A percentile compares a stretch with the other conserved stretches of the same genome.
Conservation (phyloP, 2,888 invertebrate species). For the Caenorhabditis doughertyi region DNA sequence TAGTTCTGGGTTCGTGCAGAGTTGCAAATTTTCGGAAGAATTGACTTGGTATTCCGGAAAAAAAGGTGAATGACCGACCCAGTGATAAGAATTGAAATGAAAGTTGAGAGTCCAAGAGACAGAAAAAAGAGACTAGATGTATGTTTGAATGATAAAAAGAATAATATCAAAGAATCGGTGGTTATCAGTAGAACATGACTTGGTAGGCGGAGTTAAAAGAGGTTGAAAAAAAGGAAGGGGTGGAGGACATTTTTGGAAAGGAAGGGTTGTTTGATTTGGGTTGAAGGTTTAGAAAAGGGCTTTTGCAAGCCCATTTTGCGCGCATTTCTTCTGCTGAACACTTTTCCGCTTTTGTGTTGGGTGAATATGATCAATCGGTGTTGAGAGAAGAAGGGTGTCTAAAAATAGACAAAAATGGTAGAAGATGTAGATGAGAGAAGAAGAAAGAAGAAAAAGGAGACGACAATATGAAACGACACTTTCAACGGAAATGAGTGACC, state of each 20-base stretch:
- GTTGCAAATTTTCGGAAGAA: slow-evolving; percentile 12
- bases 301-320: slow-evolving; percentile 39
- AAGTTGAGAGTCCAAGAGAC: slow-evolving; percentile 22
- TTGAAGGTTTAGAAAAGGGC: slow-evolving; percentile 33
- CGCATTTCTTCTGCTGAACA: slow-evolving; percentile 43
- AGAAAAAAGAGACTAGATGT: slow-evolving; percentile 40
- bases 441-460: not conserved
- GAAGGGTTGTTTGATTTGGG: slow-evolving; percentile 39
- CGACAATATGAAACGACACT: slow-evolving; percentile 42
- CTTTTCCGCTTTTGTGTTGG: slow-evolving; percentile 46
- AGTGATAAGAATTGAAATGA: slow-evolving; percentile 40
- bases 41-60: slow-evolving; percentile 54
- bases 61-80: slow-evolving; percentile 31
- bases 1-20: slow-evolving; percentile 20
- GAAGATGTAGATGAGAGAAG: not conserved
- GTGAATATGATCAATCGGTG: slow-evolving; percentile 58
- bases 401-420: slow-evolving; percentile 47
- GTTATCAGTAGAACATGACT: slow-evolving; percentile 57
- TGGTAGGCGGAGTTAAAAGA: slow-evolving; percentile 24
- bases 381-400: slow-evolving; percentile 33
- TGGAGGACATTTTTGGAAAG: slow-evolving; percentile 7
- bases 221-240: not conserved
- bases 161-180: slow-evolving; percentile 35
- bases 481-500: slow-evolving; percentile 43
- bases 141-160: slow-evolving; percentile 19